Base-by-base conservation (phyloP, 2,113 vertebrate species). In the Gasterosteus nipponicus region DNA sequence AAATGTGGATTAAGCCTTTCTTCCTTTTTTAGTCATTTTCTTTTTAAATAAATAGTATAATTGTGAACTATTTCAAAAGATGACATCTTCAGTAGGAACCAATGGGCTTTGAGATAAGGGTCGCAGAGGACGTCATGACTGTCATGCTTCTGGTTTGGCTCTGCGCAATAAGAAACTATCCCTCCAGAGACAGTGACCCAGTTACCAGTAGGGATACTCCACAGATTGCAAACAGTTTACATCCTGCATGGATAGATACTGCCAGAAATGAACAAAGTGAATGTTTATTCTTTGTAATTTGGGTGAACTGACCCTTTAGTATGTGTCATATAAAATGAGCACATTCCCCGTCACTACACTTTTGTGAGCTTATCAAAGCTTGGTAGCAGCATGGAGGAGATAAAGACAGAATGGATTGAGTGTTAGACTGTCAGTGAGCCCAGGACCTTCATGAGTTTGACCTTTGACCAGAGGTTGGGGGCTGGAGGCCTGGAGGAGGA, bases 371-470 rank as follows among this genome's bases (percentile, higher is more conserved):
- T 51, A 72, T 76, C 60, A 39, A 15, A 11, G 0, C 22, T 69
- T 7, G 12, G 41, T n/a, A 65, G 71, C 82, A 75, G 69, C 53
- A 2, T 18, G 57, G 5, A 4, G 57, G 4, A 88, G 89, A 81
- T 80, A 72, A 16, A 84, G 78, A 11, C 71, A 41, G 58, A 31
- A 75, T 62, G 56, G 67, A 67, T 56, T 29, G 77, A 79, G 86
- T 87, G 83, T 80, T 83, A 89, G 86, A 42, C 81, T 60, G 84
- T 87, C 75, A 10, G 56, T 10, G 69, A 87, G 84, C 61, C 75
- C 77, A 12, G 74, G 51, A 82, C 79, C 77, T 87, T 92, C 84
- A 91, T 81, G 84, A 74, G 74, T 84, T 69, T 91, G 86, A 86
- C 89, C 91, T 68, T 49, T 86, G 86, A 83, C 82, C 78, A 6